A percentile compares a stretch with the other conserved stretches of the same genome.
These are phyloP conservation scores for Zaprionus capensis DNA, from an alignment of 1,140 invertebrate genomes.

Conservation along the genomic window DNA sequence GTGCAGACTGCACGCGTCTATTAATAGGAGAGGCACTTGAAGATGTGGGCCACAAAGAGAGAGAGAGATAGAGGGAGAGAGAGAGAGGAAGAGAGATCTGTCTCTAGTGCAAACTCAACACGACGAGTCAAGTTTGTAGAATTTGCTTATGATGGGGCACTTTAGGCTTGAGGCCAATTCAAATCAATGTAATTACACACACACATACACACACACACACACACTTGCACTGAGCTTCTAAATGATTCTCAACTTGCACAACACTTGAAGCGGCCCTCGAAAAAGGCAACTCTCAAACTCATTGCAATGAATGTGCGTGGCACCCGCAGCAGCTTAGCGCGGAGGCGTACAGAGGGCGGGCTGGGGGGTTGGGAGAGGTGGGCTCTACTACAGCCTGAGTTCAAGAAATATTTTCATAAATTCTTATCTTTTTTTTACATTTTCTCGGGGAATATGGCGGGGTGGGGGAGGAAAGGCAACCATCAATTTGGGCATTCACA, in stretches of 20 bases:
- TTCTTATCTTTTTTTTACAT: background rate
- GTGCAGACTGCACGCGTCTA: slow-evolving; percentile 2
- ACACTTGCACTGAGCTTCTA: slow-evolving; percentile 36
- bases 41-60: slow-evolving; percentile 14
- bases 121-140: slow-evolving; percentile 13
- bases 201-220: background rate
- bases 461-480: background rate
- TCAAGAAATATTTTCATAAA: slow-evolving; percentile 18
- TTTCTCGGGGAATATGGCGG: slow-evolving; percentile 2
- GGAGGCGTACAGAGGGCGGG: no score
- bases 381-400: background rate
- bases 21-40: slow-evolving; percentile 18
- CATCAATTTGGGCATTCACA: slow-evolving; percentile 61
- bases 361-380: background rate
- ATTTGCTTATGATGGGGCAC: slow-evolving; percentile 24
- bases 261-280: slow-evolving; percentile 57
- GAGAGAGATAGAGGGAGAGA: background rate
- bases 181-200: slow-evolving; percentile 37
- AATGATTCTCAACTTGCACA: slow-evolving; percentile 69
- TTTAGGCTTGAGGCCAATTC: slow-evolving; percentile 25
- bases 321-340: slow-evolving; percentile 9
- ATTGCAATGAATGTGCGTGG: slow-evolving; percentile 59
- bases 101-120: slow-evolving; percentile 13
- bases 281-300: slow-evolving; percentile 51
- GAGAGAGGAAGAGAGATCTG: background rate